Base-by-base conservation (phyloP, 64 coral and sea anemone species). In the Acropora yongei region DNA sequence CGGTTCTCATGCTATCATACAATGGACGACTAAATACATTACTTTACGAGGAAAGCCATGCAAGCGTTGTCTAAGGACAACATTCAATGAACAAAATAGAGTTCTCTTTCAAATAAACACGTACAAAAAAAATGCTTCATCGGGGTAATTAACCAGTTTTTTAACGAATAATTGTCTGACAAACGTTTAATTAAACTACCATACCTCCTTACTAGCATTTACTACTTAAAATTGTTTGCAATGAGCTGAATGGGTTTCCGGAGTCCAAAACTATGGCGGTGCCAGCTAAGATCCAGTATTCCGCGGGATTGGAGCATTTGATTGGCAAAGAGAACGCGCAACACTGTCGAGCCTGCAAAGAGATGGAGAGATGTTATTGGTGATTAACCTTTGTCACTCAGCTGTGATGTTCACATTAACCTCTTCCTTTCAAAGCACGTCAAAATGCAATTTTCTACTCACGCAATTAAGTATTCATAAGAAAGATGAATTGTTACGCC, bases 251-350 rank as follows among this genome's bases (percentile, higher is more conserved):
- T 16, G 68, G 68, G 65, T 95, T 82, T 41, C 93, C 93, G 40
- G 88, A 74, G 90, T 95, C 88, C 48, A 95, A 44, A 10, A 95
- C 66, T 57, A 95, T 69, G 78, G 93, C 93, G 18, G 90, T 82
- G 5, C 80, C 88, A 86, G 67, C 80, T 41, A 95, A 41, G 41
- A 81, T 84, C 57, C 89, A 86, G 46, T 95, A 61, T 67, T 95
- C 88, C 45, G 93, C 88, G 44, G 66, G 73, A 40, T 49, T 12
- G 49, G 80, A 86, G 5, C 78, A 90, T 60, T 95, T 90, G 3
- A 95, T 77, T 11, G 93, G 82, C 47, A 90, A 49, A 40, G 88
- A 86, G 44, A 95, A 90, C 41, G 88, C 50, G 72, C 80, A 90
- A 58, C 30, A 78, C 61, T 86, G 93, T 2, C 93, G 88, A 53